phyloP scores from a whole-genome alignment of 2,797 vertebrate species.

The Paguma larvata region DNA sequence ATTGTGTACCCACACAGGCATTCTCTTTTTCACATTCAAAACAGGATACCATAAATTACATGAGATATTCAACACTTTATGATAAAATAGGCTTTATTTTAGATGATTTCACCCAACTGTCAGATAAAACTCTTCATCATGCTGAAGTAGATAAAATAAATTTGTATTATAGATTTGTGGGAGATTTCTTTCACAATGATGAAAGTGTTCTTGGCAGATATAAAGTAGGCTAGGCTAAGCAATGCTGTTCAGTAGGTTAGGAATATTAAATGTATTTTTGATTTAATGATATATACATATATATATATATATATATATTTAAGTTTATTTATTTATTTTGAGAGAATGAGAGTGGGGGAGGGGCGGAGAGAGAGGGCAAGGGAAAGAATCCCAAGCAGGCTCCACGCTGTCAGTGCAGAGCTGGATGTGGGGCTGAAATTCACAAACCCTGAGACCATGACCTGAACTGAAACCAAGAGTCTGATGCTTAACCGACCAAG shows the following conservation, averaged over 20 bases:
- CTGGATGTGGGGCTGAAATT: no score
- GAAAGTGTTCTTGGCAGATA: background rate
- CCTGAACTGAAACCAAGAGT: no score
- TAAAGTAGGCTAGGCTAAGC: background rate
- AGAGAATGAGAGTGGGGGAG: no score
- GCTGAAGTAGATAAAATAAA: conserved; percentile 8
- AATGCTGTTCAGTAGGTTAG: background rate
- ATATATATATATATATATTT: no score
- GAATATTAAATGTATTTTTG: background rate
- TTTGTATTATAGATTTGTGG: background rate
- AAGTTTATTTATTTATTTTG: no score
- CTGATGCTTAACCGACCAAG: no score
- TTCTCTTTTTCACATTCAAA: background rate
- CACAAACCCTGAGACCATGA: no score
- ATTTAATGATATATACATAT: background rate
- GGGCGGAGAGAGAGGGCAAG: no score
- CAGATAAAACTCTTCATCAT: background rate
- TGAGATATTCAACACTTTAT: background rate
- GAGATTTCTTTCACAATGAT: conserved; percentile 36
- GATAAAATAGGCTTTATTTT: background rate
- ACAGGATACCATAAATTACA: background rate
- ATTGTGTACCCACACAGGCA: background rate
- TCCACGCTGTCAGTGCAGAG: no score
- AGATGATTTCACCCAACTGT: background rate
- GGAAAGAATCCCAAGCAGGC: no score